These are phyloP conservation scores for Phania funesta DNA, from an alignment of 2,888 invertebrate genomes.

Conservation along the genomic window DNA sequence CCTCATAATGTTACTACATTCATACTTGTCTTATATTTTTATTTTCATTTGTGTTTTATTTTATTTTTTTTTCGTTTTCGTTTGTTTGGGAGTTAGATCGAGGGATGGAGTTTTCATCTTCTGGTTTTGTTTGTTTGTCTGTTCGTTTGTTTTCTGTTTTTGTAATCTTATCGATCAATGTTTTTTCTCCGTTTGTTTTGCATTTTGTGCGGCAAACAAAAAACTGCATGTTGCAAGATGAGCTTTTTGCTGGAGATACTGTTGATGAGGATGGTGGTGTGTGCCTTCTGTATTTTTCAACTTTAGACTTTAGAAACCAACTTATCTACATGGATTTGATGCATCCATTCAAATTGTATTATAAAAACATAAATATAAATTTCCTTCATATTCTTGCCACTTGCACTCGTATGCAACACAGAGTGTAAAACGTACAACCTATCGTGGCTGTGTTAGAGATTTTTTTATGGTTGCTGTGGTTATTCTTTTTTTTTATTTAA, in stretches of 20 bases:
- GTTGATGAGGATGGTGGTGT: slow-evolving; percentile 7
- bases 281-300: slow-evolving; percentile 41
- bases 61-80: neutral
- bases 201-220: slow-evolving; percentile 54
- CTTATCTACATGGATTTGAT: slow-evolving; percentile 1
- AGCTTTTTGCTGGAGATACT: slow-evolving; percentile 11
- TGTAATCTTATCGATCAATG: slow-evolving; percentile 57
- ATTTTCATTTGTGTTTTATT: neutral
- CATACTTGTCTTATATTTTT: neutral
- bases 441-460: neutral
- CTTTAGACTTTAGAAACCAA: neutral
- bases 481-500: slow-evolving; percentile 59
- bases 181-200: slow-evolving; percentile 17
- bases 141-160: slow-evolving; percentile 36
- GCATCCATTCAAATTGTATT: neutral
- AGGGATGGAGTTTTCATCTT: slow-evolving; percentile 8
- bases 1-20: slow-evolving; percentile 57
- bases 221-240: slow-evolving; percentile 44
- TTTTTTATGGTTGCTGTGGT: neutral
- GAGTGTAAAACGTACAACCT: neutral
- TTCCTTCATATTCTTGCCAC: slow-evolving; percentile 10
- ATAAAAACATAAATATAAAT: neutral
- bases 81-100: slow-evolving; percentile 13
- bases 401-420: slow-evolving; percentile 33
- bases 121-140: slow-evolving; percentile 17